phyloP scores from a whole-genome alignment of 1,140 invertebrate genomes.

The Papilio machaon region DNA sequence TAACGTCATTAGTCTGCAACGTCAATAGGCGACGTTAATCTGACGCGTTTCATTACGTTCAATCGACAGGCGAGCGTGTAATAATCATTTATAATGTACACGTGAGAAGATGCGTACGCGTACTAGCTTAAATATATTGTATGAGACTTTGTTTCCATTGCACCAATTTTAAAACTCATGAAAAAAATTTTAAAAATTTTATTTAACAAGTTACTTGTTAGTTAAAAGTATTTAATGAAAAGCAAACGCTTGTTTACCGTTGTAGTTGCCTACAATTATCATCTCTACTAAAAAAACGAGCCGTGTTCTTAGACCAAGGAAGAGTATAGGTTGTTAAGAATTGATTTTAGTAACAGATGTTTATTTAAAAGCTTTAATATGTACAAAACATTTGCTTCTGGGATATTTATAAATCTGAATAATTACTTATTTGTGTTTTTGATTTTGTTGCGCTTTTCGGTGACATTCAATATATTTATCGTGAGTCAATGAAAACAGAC shows the following conservation, averaged over 20 bases:
- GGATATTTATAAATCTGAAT: too few species aligned
- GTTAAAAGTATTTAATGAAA: too few species aligned
- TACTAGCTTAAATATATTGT: constrained; percentile 42
- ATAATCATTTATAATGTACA: constrained; percentile 57
- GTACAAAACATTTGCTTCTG: too few species aligned
- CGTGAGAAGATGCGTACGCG: constrained; percentile 38
- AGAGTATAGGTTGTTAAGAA: too few species aligned
- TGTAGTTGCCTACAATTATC: too few species aligned
- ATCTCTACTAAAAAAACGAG: too few species aligned
- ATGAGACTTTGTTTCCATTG: constrained; percentile 45
- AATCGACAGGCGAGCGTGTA: constrained; percentile 43
- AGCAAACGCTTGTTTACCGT: too few species aligned
- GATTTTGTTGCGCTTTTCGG: background rate
- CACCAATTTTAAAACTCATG: background rate
- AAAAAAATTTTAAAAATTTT: background rate
- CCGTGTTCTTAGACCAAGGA: too few species aligned
- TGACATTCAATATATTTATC: background rate
- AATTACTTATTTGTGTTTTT: too few species aligned
- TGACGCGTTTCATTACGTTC: constrained; percentile 55
- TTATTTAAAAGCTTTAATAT: too few species aligned
- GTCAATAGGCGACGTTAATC: constrained; percentile 49
- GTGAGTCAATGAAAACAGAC: constrained; percentile 50
- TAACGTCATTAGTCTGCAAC: constrained; percentile 23
- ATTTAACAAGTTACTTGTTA: too few species aligned
- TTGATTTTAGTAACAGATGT: too few species aligned